Evolutionary conservation across 2,888 invertebrate genomes (phyloP).

Genomic region (Sarcophaga subvicina): DNA sequence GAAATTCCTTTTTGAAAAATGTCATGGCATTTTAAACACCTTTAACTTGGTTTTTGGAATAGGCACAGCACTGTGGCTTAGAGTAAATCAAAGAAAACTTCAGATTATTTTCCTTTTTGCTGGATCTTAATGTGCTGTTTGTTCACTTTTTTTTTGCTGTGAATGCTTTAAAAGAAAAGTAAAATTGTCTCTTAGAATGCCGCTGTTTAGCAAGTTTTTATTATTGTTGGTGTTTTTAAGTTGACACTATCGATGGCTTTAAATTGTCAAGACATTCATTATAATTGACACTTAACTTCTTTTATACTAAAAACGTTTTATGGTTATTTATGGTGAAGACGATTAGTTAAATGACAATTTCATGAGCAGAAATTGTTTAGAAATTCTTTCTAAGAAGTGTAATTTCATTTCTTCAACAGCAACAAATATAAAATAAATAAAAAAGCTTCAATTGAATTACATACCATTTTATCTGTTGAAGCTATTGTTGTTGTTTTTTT

Average conservation of each 20-base stretch:
- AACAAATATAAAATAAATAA: constrained; percentile 48
- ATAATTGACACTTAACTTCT: constrained; percentile 71
- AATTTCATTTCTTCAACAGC: constrained; percentile 60
- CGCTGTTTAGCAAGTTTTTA: constrained; percentile 57
- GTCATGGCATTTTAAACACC: constrained; percentile 69
- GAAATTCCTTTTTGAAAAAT: constrained; percentile 67
- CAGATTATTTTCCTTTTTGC: neutral
- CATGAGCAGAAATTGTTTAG: constrained; percentile 68
- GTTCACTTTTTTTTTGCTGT: constrained; percentile 8
- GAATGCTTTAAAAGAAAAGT: constrained; percentile 48
- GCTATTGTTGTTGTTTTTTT: constrained; percentile 1
- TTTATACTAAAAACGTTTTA: constrained; percentile 67
- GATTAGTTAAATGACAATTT: constrained; percentile 70
- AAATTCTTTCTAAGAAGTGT: constrained; percentile 69
- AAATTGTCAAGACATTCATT: constrained; percentile 72
- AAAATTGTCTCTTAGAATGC: constrained; percentile 60
- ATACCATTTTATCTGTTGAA: neutral
- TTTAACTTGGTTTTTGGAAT: constrained; percentile 62
- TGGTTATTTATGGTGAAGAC: constrained; percentile 69
- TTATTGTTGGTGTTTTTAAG: constrained; percentile 51
- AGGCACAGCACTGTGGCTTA: neutral
- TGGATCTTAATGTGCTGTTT: constrained; percentile 6
- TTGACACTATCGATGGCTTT: constrained; percentile 71
- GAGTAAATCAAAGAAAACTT: neutral
- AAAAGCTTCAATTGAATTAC: constrained; percentile 47